phyloP scores from a whole-genome alignment of 2,113 vertebrate genomes.

The Tychaedon coryphoeus region DNA sequence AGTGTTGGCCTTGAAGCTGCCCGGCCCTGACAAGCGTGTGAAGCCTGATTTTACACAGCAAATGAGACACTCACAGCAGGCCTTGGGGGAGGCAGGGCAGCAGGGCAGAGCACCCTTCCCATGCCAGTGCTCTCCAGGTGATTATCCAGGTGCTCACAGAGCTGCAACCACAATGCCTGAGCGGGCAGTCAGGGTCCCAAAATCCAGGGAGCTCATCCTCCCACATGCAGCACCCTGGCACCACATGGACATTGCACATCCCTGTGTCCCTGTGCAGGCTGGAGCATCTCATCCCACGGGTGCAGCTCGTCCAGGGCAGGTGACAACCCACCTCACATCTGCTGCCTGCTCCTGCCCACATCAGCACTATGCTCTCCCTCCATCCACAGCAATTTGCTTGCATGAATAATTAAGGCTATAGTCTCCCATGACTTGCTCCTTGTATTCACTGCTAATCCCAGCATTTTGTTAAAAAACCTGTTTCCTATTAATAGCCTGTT shows the following conservation, averaged over 20 bases:
- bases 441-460: neutral
- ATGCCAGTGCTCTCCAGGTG: neutral
- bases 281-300: neutral
- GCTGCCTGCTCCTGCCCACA: neutral
- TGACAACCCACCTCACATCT: fast-evolving
- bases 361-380: neutral
- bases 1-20: neutral
- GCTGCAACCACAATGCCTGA: fast-evolving
- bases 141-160: neutral
- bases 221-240: fast-evolving
- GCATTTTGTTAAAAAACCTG: neutral
- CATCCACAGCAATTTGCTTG: neutral
- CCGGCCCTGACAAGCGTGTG: neutral
- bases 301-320: neutral
- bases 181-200: fast-evolving
- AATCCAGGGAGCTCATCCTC: neutral
- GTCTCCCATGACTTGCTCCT: neutral
- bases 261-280: fast-evolving
- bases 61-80: neutral
- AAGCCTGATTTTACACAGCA: neutral
- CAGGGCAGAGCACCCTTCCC: fast-evolving
- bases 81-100: neutral
- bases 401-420: neutral
- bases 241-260: fast-evolving
- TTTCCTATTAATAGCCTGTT: neutral